These are phyloP conservation scores for Odontocerum albicorne DNA, from an alignment of 2,888 invertebrate genomes.

Conservation along the genomic window DNA sequence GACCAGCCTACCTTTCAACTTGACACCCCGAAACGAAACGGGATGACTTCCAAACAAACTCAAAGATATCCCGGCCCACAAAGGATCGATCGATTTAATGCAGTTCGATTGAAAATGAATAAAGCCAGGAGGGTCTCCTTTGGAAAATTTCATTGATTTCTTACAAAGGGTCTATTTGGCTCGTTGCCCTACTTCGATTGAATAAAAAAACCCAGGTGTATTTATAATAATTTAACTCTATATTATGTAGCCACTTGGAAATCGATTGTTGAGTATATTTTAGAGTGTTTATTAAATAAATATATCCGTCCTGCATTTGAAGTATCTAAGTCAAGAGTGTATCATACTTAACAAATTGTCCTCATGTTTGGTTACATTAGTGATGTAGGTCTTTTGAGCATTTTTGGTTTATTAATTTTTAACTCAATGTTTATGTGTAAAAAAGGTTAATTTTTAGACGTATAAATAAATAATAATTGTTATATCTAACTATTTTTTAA, in stretches of 20 bases:
- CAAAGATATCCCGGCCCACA: slow-evolving; percentile 5
- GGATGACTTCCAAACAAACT: slow-evolving; percentile 18
- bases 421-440: no score
- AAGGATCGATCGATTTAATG: slow-evolving; percentile 7
- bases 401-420: no score
- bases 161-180: slow-evolving; percentile 20
- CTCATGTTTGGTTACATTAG: no score
- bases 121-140: slow-evolving; percentile 17
- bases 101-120: slow-evolving; percentile 5
- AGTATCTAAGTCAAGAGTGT: slow-evolving; percentile 15
- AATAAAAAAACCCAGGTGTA: slow-evolving; percentile 16
- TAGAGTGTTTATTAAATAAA: slow-evolving; percentile 21
- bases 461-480: no score
- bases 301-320: slow-evolving; percentile 1
- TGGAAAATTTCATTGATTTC: slow-evolving; percentile 32
- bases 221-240: no score
- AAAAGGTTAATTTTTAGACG: no score
- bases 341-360: slow-evolving; percentile 7
- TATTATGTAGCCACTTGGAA: slow-evolving; percentile 21
- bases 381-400: no score
- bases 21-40: slow-evolving; percentile 21
- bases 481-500: no score
- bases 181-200: slow-evolving; percentile 8
- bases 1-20: slow-evolving; percentile 13
- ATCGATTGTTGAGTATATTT: slow-evolving; percentile 12